Evolutionary conservation across 2,888 invertebrate genomes (phyloP).

Genomic region (Macaria liturata): DNA sequence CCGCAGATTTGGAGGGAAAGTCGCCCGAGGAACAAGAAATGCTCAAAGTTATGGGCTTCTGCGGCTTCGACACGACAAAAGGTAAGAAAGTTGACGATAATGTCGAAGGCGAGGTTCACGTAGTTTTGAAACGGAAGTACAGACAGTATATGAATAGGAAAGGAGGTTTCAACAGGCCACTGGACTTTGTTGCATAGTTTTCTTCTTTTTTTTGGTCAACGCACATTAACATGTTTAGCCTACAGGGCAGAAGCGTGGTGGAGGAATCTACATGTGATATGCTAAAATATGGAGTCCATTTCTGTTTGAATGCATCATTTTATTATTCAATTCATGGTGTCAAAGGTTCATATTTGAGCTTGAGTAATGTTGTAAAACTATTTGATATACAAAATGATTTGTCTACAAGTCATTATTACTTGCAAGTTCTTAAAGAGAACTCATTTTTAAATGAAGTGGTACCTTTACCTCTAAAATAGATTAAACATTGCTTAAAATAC

Average conservation of each 20-base stretch:
- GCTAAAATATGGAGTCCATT: slow-evolving; percentile 37
- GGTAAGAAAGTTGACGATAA: slow-evolving; percentile 97
- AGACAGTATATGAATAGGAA: slow-evolving; percentile 99
- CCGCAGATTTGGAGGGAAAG: slow-evolving; percentile 95
- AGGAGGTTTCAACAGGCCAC: slow-evolving; percentile 98
- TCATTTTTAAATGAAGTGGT: too few relatives aligned
- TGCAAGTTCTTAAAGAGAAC: too few relatives aligned
- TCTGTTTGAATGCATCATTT: slow-evolving; percentile 33
- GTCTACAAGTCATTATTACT: too few relatives aligned
- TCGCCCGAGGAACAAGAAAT: slow-evolving; percentile 96
- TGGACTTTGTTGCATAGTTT: slow-evolving; percentile 95
- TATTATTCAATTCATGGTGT: not conserved
- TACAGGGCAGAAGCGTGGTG: slow-evolving; percentile 25
- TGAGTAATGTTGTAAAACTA: too few relatives aligned
- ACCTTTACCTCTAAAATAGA: too few relatives aligned
- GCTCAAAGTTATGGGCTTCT: slow-evolving; percentile 98
- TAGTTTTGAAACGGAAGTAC: slow-evolving; percentile 97
- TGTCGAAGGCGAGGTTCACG: slow-evolving; percentile 96
- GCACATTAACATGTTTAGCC: slow-evolving; percentile 23
- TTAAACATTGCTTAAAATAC: too few relatives aligned
- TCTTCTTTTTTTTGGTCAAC: slow-evolving; percentile 15
- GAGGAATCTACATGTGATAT: slow-evolving; percentile 48
- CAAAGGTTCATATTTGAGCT: too few relatives aligned
- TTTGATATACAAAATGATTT: too few relatives aligned
- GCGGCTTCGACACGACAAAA: slow-evolving; percentile 97